Conservation (phyloP, 2,113 vertebrate species). For the Eclectus roratus region DNA sequence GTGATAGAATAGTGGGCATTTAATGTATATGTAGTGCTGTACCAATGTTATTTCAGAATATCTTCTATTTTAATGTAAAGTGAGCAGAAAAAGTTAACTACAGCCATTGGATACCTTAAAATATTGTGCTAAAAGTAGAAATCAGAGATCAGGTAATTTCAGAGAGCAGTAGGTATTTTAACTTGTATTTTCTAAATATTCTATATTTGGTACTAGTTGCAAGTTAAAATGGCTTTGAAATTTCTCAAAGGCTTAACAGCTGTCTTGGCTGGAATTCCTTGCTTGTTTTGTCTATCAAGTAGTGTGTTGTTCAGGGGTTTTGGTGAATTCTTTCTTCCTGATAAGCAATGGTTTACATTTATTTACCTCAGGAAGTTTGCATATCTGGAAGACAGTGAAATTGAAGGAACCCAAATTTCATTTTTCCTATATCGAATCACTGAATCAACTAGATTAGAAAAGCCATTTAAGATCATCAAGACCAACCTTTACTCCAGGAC, state of each 20-base stretch:
- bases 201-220: neutral
- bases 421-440: neutral
- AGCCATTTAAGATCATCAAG: neutral
- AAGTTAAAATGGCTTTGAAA: neutral
- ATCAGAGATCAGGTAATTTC: neutral
- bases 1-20: neutral
- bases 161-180: neutral
- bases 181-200: neutral
- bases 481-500: neutral
- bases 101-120: neutral
- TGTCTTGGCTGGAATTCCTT: neutral
- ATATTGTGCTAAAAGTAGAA: neutral
- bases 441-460: neutral
- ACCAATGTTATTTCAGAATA: neutral
- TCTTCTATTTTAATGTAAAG: neutral
- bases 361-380: neutral
- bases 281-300: neutral
- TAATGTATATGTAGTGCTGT: neutral
- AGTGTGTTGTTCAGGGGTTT: neutral
- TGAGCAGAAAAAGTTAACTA: neutral
- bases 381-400: neutral
- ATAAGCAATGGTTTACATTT: neutral
- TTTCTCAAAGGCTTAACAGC: neutral
- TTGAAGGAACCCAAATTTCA: neutral
- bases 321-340: neutral